A percentile compares a stretch with the other conserved stretches of the same genome.
These are phyloP conservation scores for Nomada lathburiana DNA, from an alignment of 2,888 invertebrate genomes.

Conservation along the genomic window DNA sequence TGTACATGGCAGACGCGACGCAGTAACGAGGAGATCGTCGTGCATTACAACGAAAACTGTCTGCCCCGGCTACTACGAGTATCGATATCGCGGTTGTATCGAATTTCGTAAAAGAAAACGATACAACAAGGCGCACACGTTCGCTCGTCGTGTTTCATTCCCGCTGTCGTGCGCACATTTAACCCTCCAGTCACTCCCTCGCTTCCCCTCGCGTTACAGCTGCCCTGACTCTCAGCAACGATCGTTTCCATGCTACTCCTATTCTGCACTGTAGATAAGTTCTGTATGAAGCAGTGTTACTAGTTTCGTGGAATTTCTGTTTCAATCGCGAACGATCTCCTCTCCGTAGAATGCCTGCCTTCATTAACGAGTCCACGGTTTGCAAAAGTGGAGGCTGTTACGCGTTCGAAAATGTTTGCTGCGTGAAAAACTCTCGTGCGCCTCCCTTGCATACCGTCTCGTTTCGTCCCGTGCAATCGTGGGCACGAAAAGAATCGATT, in stretches of 20 bases:
- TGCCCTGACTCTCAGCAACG: constrained; percentile 51
- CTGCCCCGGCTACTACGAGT: constrained; percentile 48
- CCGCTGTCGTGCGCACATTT: constrained; percentile 46
- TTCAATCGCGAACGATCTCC: neutral
- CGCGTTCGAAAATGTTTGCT: neutral
- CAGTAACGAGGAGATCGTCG: constrained; percentile 50
- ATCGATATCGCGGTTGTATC: constrained; percentile 70
- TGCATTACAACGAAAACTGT: constrained; percentile 60
- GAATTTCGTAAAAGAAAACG: constrained; percentile 59
- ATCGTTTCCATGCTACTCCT: neutral
- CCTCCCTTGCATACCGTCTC: neutral
- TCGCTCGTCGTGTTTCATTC: constrained; percentile 43
- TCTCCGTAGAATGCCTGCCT: neutral
- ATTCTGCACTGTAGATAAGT: neutral
- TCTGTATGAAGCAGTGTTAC: neutral
- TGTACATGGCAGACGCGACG: constrained; percentile 15
- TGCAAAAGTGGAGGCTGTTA: neutral
- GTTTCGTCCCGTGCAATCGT: neutral
- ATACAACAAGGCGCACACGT: constrained; percentile 44
- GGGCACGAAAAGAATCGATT: neutral
- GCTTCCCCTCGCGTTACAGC: constrained; percentile 59
- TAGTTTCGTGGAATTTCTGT: neutral
- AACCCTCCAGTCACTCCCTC: constrained; percentile 35
- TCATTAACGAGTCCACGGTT: neutral
- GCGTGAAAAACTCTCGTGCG: neutral